Percentiles rank a stretch among this genome's conserved stretches.
phyloP scores from a whole-genome alignment of 2,113 vertebrate genomes.

The Actinemys pallida region DNA sequence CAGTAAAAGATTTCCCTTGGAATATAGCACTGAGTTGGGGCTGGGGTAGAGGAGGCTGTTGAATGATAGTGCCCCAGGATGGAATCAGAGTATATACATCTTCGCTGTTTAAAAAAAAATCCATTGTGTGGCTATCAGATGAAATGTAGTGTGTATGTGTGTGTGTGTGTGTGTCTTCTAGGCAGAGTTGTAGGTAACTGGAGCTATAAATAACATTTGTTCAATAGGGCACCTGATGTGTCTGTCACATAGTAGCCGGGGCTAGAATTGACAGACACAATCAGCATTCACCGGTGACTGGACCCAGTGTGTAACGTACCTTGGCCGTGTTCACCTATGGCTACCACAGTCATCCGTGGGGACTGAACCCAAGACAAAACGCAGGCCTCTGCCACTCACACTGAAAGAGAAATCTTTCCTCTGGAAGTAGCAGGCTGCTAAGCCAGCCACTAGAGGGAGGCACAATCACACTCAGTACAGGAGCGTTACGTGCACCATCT shows the following conservation, averaged over 20 bases:
- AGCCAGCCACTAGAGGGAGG: background rate
- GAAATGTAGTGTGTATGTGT: background rate
- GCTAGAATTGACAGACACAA: background rate
- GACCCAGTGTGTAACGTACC: too few species aligned
- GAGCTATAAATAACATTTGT: background rate
- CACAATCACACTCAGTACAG: accelerated
- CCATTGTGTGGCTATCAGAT: background rate
- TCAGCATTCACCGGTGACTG: background rate
- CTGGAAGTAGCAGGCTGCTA: background rate
- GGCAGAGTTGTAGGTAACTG: background rate
- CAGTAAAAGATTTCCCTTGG: background rate
- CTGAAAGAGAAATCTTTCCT: background rate
- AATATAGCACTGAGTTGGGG: background rate
- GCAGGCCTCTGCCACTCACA: background rate
- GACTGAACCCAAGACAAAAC: background rate
- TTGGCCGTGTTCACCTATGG: background rate
- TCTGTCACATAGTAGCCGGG: background rate
- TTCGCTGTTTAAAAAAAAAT: background rate
- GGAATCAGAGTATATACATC: background rate
- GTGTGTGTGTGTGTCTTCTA: background rate
- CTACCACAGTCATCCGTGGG: background rate
- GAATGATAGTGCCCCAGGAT: background rate
- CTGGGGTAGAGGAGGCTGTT: too few species aligned
- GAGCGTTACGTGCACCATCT: background rate
- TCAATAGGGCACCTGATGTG: background rate